Conservation (phyloP, 2,888 invertebrate genomes). For the Agrochola lota region DNA sequence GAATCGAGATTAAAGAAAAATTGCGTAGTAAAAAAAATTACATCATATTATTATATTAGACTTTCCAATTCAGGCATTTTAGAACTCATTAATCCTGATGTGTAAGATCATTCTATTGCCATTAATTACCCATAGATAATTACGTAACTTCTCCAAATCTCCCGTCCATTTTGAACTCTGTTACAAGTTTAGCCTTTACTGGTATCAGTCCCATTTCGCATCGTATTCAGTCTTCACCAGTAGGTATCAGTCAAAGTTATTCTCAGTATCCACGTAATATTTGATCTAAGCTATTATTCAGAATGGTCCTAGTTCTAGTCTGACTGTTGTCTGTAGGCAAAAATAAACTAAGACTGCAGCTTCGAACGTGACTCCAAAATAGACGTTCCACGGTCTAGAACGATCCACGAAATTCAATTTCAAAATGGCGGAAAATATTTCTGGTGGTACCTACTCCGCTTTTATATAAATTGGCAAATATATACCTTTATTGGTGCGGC, state of each 20-base stretch:
- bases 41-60: neutral
- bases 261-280: neutral
- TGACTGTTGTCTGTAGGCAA: neutral
- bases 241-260: neutral
- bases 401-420: constrained; percentile 31
- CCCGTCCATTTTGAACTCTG: neutral
- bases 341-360: constrained; percentile 26
- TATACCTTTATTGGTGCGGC: neutral
- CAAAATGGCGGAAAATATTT: constrained; percentile 6
- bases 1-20: too few species aligned
- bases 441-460: neutral
- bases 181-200: neutral
- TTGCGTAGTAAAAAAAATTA: neutral
- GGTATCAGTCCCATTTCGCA: neutral
- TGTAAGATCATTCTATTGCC: neutral
- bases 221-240: neutral
- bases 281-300: constrained; percentile 3
- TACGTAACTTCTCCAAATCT: neutral
- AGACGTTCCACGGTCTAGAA: neutral
- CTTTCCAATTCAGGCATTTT: neutral
- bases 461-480: constrained; percentile 22
- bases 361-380: constrained; percentile 19
- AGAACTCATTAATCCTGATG: neutral
- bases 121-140: neutral
- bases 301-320: neutral